phyloP scores from a whole-genome alignment of 2,797 vertebrate species.

The Neosilurus mollespiculum region DNA sequence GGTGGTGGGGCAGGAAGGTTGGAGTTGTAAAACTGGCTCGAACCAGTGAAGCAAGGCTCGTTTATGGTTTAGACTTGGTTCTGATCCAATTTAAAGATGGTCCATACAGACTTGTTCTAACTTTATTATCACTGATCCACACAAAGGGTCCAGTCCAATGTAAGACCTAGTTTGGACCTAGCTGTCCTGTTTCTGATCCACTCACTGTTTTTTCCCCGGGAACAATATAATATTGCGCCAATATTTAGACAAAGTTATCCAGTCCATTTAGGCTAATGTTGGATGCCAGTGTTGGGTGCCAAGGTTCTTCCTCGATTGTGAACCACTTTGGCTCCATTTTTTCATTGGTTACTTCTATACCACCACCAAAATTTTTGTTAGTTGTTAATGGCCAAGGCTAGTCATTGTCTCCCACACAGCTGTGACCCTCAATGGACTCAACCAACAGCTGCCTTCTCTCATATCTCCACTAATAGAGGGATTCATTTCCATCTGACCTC shows the following conservation, averaged over 20 bases:
- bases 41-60: background rate
- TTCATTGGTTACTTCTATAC: background rate
- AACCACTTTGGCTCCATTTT: background rate
- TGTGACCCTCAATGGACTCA: conserved; percentile 32
- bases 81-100: background rate
- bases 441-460: conserved; percentile 74
- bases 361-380: background rate
- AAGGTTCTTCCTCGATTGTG: background rate
- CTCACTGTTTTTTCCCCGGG: background rate
- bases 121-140: background rate
- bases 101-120: background rate
- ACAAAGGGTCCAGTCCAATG: background rate
- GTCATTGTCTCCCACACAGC: conserved; percentile 1
- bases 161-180: background rate
- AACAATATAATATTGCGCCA: background rate
- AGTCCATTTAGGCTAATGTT: background rate
- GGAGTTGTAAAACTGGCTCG: background rate
- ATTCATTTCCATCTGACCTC: conserved; percentile 76
- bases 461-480: conserved; percentile 73
- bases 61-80: background rate
- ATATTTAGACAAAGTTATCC: background rate
- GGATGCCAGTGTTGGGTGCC: background rate
- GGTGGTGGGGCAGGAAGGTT: conserved; percentile 37
- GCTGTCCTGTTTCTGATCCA: background rate
- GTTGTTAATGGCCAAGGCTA: background rate